Base-by-base conservation (phyloP, 2,797 vertebrate species). In the Hafferia zeledoni region DNA sequence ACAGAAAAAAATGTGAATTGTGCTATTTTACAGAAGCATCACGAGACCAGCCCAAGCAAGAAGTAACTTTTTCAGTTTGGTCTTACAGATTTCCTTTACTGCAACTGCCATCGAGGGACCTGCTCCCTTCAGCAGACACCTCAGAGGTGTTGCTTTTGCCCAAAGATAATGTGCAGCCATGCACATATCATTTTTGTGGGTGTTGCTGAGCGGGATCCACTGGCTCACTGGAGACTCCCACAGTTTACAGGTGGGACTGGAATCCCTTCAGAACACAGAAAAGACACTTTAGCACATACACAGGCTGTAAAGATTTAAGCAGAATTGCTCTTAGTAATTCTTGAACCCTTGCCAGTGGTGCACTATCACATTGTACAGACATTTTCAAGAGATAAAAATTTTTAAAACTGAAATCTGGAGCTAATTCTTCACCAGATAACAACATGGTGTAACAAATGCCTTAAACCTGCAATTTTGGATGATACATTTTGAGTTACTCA, bases 81-180 rank as follows among this genome's bases (percentile, higher is more conserved):
- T 28, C 31, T 84, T 46, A 41, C 13, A 25, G 5, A 24, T 49
- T 83, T 70, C 14, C 23, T 10, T 74, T 68, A 27, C 41, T 25
- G 11, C 33, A 63, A 25, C 30, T 85, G 9, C 52, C 30, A 28
- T 13, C 22, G 30, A 46, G 52, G 64, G 81, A 37, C 9, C 6
- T 3, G 0, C 24, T 43, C 35, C 24, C 47, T 71, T n/a, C 41
- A 50, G 55, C n/a, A 55, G 30, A 27, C 18, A 24, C 0, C 0
- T 22, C 5, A 22, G 8, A 49, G 0, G 2, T 28, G 13, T 39
- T 39, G 18, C 35, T 85, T 44, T 64, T 64, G 44, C 30, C 35
- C 30, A 69, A 74, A 47, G 6, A 13, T 7, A 22, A n/a, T 6
- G 22, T 57, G 64, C 33, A 65, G 52, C 4, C 25, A n/a, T 9